Percentiles rank a stretch among this genome's conserved stretches.
Conservation (phyloP, 2,113 vertebrate species). For the Elgaria multicarinata region DNA sequence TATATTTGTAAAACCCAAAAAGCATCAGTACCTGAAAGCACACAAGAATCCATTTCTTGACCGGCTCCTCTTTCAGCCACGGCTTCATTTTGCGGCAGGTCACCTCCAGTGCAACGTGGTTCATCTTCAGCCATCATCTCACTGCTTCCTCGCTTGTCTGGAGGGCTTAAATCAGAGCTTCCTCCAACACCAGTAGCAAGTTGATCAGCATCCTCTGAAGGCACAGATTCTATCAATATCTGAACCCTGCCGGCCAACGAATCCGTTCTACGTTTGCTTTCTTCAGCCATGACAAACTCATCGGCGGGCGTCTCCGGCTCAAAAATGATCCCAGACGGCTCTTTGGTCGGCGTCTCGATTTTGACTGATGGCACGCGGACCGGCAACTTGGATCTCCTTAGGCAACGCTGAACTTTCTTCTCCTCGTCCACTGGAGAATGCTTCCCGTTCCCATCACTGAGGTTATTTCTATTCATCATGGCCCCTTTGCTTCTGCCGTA, state of each 20-base stretch:
- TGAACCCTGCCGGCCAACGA: constrained; percentile 56
- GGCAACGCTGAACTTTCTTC: constrained; percentile 33
- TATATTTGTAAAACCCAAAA: not conserved
- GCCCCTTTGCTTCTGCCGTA: constrained; percentile 45
- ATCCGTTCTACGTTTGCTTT: not conserved
- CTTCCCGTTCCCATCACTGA: constrained; percentile 52
- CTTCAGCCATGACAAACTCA: constrained; percentile 28
- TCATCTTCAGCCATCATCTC: constrained; percentile 39
- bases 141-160: constrained; percentile 34
- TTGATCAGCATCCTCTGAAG: constrained; percentile 56
- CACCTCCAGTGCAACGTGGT: not conserved
- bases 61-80: not conserved
- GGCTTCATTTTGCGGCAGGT: fast-evolving
- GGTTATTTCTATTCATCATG: not conserved
- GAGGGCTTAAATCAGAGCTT: constrained; percentile 8
- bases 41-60: constrained; percentile 47
- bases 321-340: constrained; percentile 7
- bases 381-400: constrained; percentile 73
- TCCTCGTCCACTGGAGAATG: constrained; percentile 44
- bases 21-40: constrained; percentile 61
- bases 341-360: constrained; percentile 3
- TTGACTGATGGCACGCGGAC: constrained; percentile 52
- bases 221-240: constrained; percentile 69
- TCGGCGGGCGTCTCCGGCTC: constrained; percentile 36
- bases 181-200: not conserved